Conservation (phyloP, 1,140 invertebrate genomes). For the Coptotermes formosanus region DNA sequence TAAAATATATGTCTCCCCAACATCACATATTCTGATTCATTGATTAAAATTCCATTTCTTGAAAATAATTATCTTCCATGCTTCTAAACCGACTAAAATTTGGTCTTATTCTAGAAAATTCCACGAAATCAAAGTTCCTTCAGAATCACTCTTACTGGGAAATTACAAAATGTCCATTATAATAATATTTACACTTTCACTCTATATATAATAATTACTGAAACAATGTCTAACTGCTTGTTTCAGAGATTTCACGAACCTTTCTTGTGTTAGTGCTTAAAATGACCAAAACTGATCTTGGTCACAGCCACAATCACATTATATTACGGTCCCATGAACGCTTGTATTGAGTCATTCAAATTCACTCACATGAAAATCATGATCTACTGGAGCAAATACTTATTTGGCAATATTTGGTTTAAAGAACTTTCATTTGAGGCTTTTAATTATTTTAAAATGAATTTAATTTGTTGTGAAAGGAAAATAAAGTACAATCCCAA, state of each 20-base stretch:
- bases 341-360: too few species aligned
- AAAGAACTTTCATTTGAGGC: too few species aligned
- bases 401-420: too few species aligned
- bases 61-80: neutral
- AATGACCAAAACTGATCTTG: neutral
- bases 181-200: neutral
- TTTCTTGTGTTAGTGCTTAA: neutral
- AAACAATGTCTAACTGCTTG: neutral
- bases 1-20: slow-evolving; percentile 14
- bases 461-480: too few species aligned
- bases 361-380: too few species aligned
- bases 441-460: too few species aligned
- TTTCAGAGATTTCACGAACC: neutral
- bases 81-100: neutral
- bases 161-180: neutral
- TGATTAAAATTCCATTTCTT: neutral
- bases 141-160: neutral
- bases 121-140: neutral
- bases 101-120: neutral
- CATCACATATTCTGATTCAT: neutral
- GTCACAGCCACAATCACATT: too few species aligned
- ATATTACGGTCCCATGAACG: too few species aligned
- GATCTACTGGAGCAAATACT: too few species aligned
- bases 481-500: too few species aligned
- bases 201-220: neutral